phyloP scores from a whole-genome alignment of 1,140 invertebrate genomes.

The Ceratina australensis region DNA sequence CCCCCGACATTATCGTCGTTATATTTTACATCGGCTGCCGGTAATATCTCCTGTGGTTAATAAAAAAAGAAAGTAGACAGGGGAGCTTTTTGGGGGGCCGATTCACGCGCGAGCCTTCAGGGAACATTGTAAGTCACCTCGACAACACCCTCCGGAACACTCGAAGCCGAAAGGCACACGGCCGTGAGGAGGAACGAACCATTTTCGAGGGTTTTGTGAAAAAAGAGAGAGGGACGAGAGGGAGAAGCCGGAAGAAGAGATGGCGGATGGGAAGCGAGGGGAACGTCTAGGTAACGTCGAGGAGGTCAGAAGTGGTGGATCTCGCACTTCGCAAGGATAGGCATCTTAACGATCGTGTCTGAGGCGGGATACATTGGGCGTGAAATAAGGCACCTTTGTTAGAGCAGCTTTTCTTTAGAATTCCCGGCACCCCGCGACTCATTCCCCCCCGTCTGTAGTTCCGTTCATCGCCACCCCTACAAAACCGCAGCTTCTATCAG shows the following conservation, averaged over 20 bases:
- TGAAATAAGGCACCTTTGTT: conserved; percentile 73
- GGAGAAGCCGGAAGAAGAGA: conserved; percentile 5
- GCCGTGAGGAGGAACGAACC: conserved; percentile 25
- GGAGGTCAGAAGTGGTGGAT: conserved; percentile 27
- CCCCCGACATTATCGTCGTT: conserved; percentile 18
- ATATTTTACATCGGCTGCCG: conserved; percentile 23
- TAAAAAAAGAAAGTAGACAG: background rate
- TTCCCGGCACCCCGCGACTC: conserved; percentile 2
- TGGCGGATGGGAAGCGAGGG: background rate
- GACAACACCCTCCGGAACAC: conserved; percentile 26
- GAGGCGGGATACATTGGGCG: conserved; percentile 71
- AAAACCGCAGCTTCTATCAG: conserved; percentile 50
- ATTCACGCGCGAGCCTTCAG: conserved; percentile 10
- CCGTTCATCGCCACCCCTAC: conserved; percentile 20
- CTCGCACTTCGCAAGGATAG: conserved; percentile 65
- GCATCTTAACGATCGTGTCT: conserved; percentile 75
- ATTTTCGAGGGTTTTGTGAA: conserved; percentile 40
- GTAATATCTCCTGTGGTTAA: background rate
- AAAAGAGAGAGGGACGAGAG: conserved; percentile 10
- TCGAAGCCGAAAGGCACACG: conserved; percentile 28
- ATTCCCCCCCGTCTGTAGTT: conserved; percentile 28
- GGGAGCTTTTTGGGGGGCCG: background rate
- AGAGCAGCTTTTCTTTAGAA: conserved; percentile 61
- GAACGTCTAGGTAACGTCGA: background rate
- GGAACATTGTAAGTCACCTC: conserved; percentile 33